Base-by-base conservation (phyloP, 37 sponge, comb jelly and placozoan species). In the Tethya wilhelma region DNA sequence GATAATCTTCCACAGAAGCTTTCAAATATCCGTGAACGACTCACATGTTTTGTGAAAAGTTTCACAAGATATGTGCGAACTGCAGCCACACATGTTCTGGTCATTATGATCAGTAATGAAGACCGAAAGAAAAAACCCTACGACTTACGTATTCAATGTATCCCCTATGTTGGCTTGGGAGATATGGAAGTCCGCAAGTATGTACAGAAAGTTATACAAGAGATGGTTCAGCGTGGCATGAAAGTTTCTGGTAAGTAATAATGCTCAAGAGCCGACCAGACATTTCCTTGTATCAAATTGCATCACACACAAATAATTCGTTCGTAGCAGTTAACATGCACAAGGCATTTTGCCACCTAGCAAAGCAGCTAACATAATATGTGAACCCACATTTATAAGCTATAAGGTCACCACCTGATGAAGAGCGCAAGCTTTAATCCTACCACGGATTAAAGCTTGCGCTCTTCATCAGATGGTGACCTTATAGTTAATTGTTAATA, bases 21-120 rank as follows among this genome's bases (percentile, higher is more conserved):
- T 49, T 49, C 53, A 19, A 9, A 49, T 19, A 19, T 49, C 53
- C 53, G 53, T 49, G 53, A 49, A 14, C 53, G 53, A 14, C 14
- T 49, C 9, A 19, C 14, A 43, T 73, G 53, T 12, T 73, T 73
- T 71, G 49, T 71, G 46, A 71, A 71, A n/a, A 23, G 45, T 36
- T 4, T 68, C 17, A 25, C 69, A 33, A 40, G 53, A 5, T 34
- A 44, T 30, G 49, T n/a, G 14, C 77, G 60, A 22, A 79, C 68
- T 40, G 57, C 80, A 36, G 80, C 80, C 58, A 63, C 80, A 17
- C 80, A 79, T 79, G 45, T 67, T 30, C 6, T 79, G 49, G 80
- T 79, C 30, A 23, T 79, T 30, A 79, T 79, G 80, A 71, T 79
- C 23, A 79, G 80, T 28, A 33, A 34, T 12, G 80, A 79, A 71